Evolutionary conservation across 2,888 invertebrate species (phyloP).

Genomic region (Lampropteryx suffumata): DNA sequence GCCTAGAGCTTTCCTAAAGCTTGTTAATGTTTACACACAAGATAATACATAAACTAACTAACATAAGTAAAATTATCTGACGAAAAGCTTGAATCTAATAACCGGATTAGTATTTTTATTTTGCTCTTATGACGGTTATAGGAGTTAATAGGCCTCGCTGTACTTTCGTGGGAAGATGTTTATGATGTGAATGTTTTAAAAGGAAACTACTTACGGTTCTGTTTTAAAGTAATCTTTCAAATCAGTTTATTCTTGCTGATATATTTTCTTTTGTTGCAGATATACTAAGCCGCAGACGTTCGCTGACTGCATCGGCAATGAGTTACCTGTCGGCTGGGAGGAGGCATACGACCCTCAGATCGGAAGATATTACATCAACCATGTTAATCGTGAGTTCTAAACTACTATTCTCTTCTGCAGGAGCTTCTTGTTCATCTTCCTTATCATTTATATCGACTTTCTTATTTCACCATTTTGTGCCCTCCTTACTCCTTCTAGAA

Average conservation of each 20-base stretch:
- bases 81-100: slow-evolving; percentile 66
- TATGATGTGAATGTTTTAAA: slow-evolving; percentile 25
- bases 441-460: too few relatives aligned
- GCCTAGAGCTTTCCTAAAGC: too few relatives aligned
- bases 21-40: slow-evolving; percentile 41
- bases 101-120: slow-evolving; percentile 61
- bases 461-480: too few relatives aligned
- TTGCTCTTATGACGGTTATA: slow-evolving; percentile 71
- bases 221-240: neutral
- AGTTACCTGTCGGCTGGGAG: slow-evolving; percentile 98
- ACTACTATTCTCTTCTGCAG: too few relatives aligned
- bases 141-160: slow-evolving; percentile 66
- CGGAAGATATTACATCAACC: slow-evolving; percentile 98
- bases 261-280: slow-evolving; percentile 84
- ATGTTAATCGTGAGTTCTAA: slow-evolving; percentile 93
- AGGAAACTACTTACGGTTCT: slow-evolving; percentile 25
- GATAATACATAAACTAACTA: slow-evolving; percentile 42
- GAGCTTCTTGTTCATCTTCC: too few relatives aligned
- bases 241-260: too few relatives aligned
- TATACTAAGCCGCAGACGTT: slow-evolving; percentile 98
- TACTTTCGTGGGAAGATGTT: slow-evolving; percentile 63
- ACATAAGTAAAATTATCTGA: slow-evolving; percentile 65
- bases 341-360: slow-evolving; percentile 97
- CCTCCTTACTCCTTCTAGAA: too few relatives aligned
- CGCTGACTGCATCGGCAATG: slow-evolving; percentile 99